These are phyloP conservation scores for Galerucella nymphaeae DNA, from an alignment of 2,888 invertebrate species.

Conservation along the genomic window DNA sequence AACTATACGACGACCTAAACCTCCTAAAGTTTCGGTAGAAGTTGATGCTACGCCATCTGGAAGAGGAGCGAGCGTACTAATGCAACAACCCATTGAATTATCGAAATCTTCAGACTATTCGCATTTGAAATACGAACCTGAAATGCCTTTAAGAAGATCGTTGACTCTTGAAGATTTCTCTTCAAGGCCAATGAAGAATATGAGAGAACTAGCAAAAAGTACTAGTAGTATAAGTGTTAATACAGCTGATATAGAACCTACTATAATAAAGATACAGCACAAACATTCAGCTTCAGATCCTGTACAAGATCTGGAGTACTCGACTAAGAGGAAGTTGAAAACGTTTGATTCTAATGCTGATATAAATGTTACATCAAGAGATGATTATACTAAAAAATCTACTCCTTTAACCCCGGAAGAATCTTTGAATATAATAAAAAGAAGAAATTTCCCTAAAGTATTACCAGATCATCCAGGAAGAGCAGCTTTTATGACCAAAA, in stretches of 20 bases:
- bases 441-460: conserved; percentile 86
- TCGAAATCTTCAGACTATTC: conserved; percentile 72
- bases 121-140: conserved; percentile 42
- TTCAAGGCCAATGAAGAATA: conserved; percentile 45
- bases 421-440: conserved; percentile 77
- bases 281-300: conserved; percentile 78
- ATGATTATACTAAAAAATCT: conserved; percentile 64
- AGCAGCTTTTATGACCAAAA: conserved; percentile 64
- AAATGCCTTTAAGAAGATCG: conserved; percentile 63
- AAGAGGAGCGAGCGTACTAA: conserved; percentile 77
- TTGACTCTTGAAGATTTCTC: conserved; percentile 66
- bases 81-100: conserved; percentile 82
- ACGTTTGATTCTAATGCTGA: conserved; percentile 67
- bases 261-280: conserved; percentile 69
- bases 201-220: conserved; percentile 55
- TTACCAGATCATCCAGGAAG: conserved; percentile 77
- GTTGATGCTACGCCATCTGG: conserved; percentile 83
- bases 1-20: conserved; percentile 56
- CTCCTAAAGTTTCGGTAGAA: conserved; percentile 80
- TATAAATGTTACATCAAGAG: conserved; percentile 81
- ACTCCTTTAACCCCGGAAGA: conserved; percentile 74
- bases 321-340: conserved; percentile 54
- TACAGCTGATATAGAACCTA: conserved; percentile 51
- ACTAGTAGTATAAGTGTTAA: conserved; percentile 60
- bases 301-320: conserved; percentile 68